Evolutionary conservation across 1,140 invertebrate genomes (phyloP), one percentile per base, ranked within the genome.

Genomic region (Coboldia fuscipes): DNA sequence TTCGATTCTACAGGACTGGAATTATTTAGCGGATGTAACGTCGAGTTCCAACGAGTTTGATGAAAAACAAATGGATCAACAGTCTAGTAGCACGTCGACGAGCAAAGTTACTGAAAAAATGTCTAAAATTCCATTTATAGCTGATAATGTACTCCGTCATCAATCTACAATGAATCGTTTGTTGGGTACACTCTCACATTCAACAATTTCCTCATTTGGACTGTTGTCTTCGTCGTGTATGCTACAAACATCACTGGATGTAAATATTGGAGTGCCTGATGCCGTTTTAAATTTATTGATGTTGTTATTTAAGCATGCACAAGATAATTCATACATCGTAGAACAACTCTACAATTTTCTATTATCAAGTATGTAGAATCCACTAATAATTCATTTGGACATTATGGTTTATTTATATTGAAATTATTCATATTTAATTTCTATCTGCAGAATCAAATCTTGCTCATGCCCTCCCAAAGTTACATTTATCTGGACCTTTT

Each of bases 211-310:
- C 30, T 71, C 75, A 3, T 58, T 72, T 33, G 62, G 64, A 13
- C 62, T 74, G 56, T 52, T 74, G 28, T 37, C 43, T 20, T 44
- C 50, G 14, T 44, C 42, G 2, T n/a, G 8, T 5, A 8, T 6
- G 8, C 27, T 13, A 29, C 6, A 6, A 29, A 43, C 42, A 24
- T 43, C 48, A 20, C 51, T 44, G 38, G 41, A 45, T 27, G 37
- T 46, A 3, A 33, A 30, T 30, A 41, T 47, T 18, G 46, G 44
- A 35, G 70, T 88, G 27, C 72, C 77, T 2, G 84, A 89, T 49
- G 77, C 78, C 7, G 70, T 86, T 2, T 86, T 84, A 41, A 74
- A 80, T 50, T 63, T 90, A 32, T 62, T 90, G 12, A 65, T 70
- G 2, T 74, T 71, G 0, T 56, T 89, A 9, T 70, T 70, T 9